Conservation (phyloP, 2,113 vertebrate species). For the Pterocles burchelli region DNA sequence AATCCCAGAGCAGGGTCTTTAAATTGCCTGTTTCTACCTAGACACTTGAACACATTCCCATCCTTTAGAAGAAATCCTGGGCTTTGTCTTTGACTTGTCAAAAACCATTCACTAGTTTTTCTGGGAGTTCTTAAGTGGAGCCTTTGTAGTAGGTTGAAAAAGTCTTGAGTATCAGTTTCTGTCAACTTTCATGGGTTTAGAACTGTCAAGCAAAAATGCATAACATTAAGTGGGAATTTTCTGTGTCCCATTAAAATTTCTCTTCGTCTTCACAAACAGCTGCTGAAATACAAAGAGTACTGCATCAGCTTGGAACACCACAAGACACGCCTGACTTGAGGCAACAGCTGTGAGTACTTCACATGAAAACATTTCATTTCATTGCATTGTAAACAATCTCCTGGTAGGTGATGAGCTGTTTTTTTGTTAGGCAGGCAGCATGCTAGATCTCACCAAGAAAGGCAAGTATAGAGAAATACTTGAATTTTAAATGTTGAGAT, state of each 20-base stretch:
- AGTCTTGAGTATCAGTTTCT: not conserved
- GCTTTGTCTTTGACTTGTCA: not conserved
- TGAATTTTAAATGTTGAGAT: not conserved
- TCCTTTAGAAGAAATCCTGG: not conserved
- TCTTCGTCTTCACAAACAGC: constrained; percentile 75
- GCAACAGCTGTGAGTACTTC: constrained; percentile 89
- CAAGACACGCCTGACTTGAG: constrained; percentile 86
- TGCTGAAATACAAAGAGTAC: constrained; percentile 89
- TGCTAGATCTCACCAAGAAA: not conserved
- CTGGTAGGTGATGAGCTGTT: not conserved
- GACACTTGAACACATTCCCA: not conserved
- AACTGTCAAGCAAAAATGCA: constrained; percentile 10
- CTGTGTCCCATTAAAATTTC: not conserved
- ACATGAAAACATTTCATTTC: not conserved
- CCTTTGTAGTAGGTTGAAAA: not conserved
- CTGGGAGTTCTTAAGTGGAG: not conserved
- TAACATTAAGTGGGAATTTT: not conserved
- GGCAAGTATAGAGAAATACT: not conserved
- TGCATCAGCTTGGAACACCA: constrained; percentile 88
- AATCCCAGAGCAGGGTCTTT: not conserved
- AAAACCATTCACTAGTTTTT: not conserved
- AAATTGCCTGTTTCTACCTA: not conserved
- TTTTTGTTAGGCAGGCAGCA: not conserved
- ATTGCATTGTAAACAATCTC: not conserved
- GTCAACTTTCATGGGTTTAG: not conserved